Evolutionary conservation across 1,140 invertebrate genomes (phyloP), one percentile per base, ranked within the genome.

Genomic region (Papilio machaon): DNA sequence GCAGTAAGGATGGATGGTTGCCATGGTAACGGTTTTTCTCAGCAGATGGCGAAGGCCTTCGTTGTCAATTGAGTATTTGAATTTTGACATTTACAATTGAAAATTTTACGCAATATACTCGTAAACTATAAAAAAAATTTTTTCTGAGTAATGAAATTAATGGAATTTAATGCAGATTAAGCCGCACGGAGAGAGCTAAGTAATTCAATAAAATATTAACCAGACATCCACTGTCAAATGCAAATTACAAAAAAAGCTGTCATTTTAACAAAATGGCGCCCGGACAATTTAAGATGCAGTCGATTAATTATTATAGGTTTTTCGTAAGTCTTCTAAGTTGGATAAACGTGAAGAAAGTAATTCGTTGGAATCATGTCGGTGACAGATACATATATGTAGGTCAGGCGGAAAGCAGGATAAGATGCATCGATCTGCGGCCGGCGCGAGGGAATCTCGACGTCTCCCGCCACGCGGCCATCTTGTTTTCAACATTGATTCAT

Each of bases 361-460:
- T 52, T 52, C 11, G 8, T 75, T 35, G 46, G 46, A 43, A 8
- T 9, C 10, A 52, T 67, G 30, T 43, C 52, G 49, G 17, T 58
- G 15, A 58, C 49, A 77, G 13, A 77, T 58, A 58, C 54, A 58
- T 58, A 58, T 58, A 78, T 78, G 19, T 78, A 78, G 75, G 75
- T 78, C 75, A 60, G 13, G 15, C 75, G 47, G 73, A 47, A 78
- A 47, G 52, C 75, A 60, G 75, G 75, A 78, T 78, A 78, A 78
- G 75, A 78, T 78, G 75, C 75, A 78, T 78, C 75, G 75, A 78
- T 78, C 75, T 78, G 75, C 52, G 75, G 75, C 52, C 75, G 75
- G 30, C 75, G 75, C 52, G 75, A 78, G 75, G 75, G 75, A 78
- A 60, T 78, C 74, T 76, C 75, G 11, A n/a, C 75, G 64, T 58